Evolutionary conservation across 2,797 vertebrate species (phyloP).

Genomic region (Rhabdomys pumilio): DNA sequence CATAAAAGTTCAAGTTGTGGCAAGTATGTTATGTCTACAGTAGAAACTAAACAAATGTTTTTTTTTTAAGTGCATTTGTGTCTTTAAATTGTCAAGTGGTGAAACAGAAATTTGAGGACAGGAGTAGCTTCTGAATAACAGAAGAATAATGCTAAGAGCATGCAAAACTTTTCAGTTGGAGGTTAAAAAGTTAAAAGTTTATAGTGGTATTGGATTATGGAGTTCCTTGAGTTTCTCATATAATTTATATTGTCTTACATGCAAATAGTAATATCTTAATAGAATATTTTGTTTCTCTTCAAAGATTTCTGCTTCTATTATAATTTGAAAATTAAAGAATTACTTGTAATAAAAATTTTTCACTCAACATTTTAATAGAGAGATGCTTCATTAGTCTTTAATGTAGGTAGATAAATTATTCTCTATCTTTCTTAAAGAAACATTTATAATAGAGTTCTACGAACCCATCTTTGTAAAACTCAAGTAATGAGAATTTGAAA

Average conservation of each 20-base stretch:
- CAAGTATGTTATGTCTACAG: not conserved
- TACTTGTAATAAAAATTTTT: slow-evolving; percentile 23
- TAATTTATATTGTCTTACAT: not conserved
- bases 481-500: slow-evolving; percentile 64
- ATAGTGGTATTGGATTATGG: not conserved
- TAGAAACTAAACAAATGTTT: not conserved
- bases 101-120: not conserved
- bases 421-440: not conserved
- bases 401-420: not conserved
- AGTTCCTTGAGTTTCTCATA: not conserved
- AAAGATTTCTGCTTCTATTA: slow-evolving; percentile 30
- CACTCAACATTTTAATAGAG: slow-evolving; percentile 15
- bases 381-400: slow-evolving; percentile 23
- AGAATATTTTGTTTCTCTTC: slow-evolving; percentile 16
- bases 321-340: slow-evolving; percentile 23
- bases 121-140: not conserved
- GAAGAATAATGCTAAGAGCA: not conserved
- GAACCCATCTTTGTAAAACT: slow-evolving; percentile 21
- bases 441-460: slow-evolving; percentile 33
- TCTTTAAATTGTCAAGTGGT: not conserved
- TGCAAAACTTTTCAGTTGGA: not conserved
- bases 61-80: not conserved
- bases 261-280: slow-evolving; percentile 9
- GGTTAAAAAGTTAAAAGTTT: not conserved
- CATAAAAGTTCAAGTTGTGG: not conserved